Conservation (phyloP, 2,888 invertebrate genomes). For the Drosophila pseudotalamancana region DNA sequence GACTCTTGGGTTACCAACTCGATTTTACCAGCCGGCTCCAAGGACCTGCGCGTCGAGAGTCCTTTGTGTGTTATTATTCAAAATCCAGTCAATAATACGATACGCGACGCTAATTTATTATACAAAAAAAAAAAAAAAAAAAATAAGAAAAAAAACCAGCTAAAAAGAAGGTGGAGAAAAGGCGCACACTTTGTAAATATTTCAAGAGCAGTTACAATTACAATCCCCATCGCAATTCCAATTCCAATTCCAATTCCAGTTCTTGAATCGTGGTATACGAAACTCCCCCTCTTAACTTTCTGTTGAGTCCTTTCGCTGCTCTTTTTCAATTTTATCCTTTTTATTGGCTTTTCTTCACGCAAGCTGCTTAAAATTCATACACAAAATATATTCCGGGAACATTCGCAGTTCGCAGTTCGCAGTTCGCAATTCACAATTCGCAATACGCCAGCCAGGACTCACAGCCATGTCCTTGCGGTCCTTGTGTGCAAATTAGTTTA, state of each 20-base stretch:
- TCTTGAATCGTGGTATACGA: too few species aligned
- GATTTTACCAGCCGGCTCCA: conserved; percentile 37
- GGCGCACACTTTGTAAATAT: conserved; percentile 58
- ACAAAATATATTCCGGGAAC: conserved; percentile 64
- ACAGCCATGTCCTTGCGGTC: conserved; percentile 39
- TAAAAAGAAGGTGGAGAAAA: too few species aligned
- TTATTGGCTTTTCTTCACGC: conserved; percentile 70
- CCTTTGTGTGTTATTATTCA: conserved; percentile 80
- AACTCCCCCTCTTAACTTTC: too few species aligned
- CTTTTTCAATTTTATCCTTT: conserved; percentile 77
- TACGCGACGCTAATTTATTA: conserved; percentile 76
- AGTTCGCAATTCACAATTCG: background rate
- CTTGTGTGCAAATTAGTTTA: conserved; percentile 82
- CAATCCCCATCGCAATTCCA: conserved; percentile 30
- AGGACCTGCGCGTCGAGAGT: conserved; percentile 9
- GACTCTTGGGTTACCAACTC: conserved; percentile 50
- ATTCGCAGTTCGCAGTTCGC: conserved; percentile 11
- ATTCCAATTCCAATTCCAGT: too few species aligned
- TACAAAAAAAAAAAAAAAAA: conserved; percentile 30
- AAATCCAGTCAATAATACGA: conserved; percentile 80
- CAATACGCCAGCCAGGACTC: too few species aligned
- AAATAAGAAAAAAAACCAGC: too few species aligned
- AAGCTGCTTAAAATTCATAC: conserved; percentile 78
- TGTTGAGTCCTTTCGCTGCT: too few species aligned
- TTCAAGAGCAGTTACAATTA: conserved; percentile 73